phyloP scores from a whole-genome alignment of 2,113 vertebrate species.

The Nesogale talazaci region DNA sequence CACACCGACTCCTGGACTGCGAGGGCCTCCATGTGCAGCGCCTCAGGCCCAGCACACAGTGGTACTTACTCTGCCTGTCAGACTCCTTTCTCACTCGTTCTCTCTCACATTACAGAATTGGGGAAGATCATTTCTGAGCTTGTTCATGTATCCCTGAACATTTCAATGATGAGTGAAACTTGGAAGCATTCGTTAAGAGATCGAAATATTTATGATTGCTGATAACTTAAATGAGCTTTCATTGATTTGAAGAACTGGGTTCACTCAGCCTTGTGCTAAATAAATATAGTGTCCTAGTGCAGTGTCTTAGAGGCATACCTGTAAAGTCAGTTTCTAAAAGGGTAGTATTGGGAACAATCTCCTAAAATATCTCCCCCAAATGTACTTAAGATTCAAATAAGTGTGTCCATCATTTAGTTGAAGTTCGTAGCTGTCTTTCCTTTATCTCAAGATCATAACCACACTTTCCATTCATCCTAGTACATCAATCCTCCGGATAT shows the following conservation, averaged over 20 bases:
- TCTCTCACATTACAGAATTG: not conserved
- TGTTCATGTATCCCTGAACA: not conserved
- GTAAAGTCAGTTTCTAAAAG: not conserved
- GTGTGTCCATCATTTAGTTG: not conserved
- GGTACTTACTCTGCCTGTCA: not conserved
- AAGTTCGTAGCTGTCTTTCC: accelerated
- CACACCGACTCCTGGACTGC: not conserved
- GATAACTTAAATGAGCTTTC: not conserved
- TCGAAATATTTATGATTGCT: not conserved
- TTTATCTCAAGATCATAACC: too few species aligned
- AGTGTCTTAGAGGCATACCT: not conserved
- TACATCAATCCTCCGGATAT: not conserved
- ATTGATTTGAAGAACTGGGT: not conserved
- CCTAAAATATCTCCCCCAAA: slow-evolving; percentile 33
- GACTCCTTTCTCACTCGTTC: not conserved
- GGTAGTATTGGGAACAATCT: slow-evolving; percentile 15
- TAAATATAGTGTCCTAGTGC: not conserved
- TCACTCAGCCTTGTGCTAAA: not conserved
- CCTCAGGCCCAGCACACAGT: not conserved
- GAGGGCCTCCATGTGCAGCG: not conserved
- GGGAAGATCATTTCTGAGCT: slow-evolving; percentile 33
- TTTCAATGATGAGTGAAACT: slow-evolving; percentile 1
- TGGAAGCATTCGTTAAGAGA: slow-evolving; percentile 1
- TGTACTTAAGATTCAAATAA: slow-evolving; percentile 30
- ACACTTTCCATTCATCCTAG: not conserved